Conservation (phyloP, 2,113 vertebrate species). For the Hyperoodon ampullatus region DNA sequence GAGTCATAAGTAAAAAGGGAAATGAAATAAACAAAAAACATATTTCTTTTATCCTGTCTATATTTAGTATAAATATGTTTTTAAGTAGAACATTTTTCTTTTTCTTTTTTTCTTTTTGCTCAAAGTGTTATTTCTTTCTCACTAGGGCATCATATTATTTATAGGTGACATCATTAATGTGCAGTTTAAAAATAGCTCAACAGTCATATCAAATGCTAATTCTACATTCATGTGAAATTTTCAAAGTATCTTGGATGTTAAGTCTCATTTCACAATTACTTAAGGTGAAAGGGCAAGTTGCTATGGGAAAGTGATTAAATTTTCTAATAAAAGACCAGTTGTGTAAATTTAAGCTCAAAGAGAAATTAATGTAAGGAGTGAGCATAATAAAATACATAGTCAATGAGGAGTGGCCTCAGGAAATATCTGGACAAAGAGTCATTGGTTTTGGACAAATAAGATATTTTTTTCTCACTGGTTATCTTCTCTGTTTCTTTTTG, state of each 20-base stretch:
- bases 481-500: not conserved
- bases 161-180: constrained; percentile 36
- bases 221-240: constrained; percentile 49
- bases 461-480: no score
- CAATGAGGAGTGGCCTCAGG: not conserved
- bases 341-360: not conserved
- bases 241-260: constrained; percentile 55
- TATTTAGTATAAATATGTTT: not conserved
- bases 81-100: not conserved
- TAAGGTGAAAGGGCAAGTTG: not conserved
- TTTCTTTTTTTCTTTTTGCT: not conserved
- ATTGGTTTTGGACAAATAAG: not conserved
- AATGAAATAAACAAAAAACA: not conserved
- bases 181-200: constrained; percentile 43
- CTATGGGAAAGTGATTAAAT: constrained; percentile 1
- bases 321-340: not conserved
- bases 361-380: not conserved
- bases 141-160: not conserved
- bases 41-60: not conserved
- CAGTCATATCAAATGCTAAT: constrained; percentile 45
- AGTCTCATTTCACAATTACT: constrained; percentile 50
- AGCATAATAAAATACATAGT: not conserved
- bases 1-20: not conserved
- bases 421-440: not conserved
- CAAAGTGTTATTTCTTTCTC: not conserved